Evolutionary conservation across 92 coral and sea anemone genomes (phyloP).

Genomic region (Phenganax subtilis): DNA sequence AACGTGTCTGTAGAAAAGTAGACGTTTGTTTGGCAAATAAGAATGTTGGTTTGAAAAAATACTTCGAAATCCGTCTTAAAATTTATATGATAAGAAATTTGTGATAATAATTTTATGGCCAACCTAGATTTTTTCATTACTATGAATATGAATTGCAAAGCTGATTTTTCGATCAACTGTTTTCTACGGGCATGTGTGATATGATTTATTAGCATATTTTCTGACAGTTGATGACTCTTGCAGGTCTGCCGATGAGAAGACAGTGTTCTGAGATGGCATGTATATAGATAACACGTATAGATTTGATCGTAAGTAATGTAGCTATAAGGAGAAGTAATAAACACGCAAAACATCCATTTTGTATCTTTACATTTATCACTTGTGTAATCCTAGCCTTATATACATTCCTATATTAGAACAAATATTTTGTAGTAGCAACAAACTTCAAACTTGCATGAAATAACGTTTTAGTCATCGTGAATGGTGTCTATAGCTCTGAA

Average conservation of each 20-base stretch:
- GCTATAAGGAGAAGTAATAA: not conserved
- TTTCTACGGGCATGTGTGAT: not conserved
- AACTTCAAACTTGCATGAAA: too few relatives aligned
- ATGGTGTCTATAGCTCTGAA: too few relatives aligned
- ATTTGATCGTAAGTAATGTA: conserved; percentile 28
- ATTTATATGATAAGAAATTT: too few relatives aligned
- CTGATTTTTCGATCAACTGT: not conserved
- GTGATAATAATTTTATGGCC: too few relatives aligned
- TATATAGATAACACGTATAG: not conserved
- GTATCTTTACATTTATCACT: not conserved
- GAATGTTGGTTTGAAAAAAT: too few relatives aligned
- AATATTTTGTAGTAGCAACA: too few relatives aligned
- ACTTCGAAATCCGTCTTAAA: too few relatives aligned
- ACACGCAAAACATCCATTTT: not conserved
- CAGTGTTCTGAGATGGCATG: conserved; percentile 14
- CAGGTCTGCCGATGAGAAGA: conserved; percentile 9
- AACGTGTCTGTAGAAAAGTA: too few relatives aligned
- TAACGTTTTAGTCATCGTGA: too few relatives aligned
- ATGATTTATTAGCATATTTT: not conserved
- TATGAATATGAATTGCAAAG: not conserved
- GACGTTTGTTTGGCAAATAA: too few relatives aligned
- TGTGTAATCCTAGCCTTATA: not conserved
- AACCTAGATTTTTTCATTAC: too few relatives aligned
- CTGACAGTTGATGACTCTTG: conserved; percentile 33
- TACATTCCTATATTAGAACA: too few relatives aligned